phyloP scores from a whole-genome alignment of 2,113 vertebrate species.

The Caranx ignobilis region DNA sequence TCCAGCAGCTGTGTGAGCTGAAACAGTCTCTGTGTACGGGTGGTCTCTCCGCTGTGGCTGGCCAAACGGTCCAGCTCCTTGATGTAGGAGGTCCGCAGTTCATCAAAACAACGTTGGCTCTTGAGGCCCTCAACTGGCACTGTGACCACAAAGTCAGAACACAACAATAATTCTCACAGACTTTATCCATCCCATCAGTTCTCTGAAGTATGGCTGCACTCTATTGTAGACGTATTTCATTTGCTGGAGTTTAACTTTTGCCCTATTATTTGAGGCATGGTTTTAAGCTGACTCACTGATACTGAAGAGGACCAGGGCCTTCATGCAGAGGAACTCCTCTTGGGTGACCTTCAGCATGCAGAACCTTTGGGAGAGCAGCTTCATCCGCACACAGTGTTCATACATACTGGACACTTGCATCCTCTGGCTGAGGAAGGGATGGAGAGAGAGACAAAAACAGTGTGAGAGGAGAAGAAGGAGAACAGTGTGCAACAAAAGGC shows the following conservation, averaged over 20 bases:
- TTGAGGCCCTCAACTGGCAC: slow-evolving; percentile 96
- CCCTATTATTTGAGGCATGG: slow-evolving; percentile 19
- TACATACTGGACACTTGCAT: slow-evolving; percentile 98
- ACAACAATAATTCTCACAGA: slow-evolving; percentile 64
- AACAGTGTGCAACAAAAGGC: slow-evolving; percentile 21
- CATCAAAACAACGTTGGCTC: slow-evolving; percentile 94
- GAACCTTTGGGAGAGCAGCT: slow-evolving; percentile 92
- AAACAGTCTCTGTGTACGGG: slow-evolving; percentile 92
- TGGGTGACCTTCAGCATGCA: slow-evolving; percentile 93
- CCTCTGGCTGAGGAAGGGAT: slow-evolving; percentile 85
- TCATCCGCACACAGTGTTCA: slow-evolving; percentile 93
- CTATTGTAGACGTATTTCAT: slow-evolving; percentile 52
- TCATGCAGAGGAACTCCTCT: slow-evolving; percentile 98
- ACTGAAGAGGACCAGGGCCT: slow-evolving; percentile 96
- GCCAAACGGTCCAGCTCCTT: slow-evolving; percentile 96
- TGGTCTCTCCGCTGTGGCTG: slow-evolving; percentile 90
- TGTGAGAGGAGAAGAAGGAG: slow-evolving; percentile 20
- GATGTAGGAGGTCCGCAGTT: slow-evolving; percentile 97
- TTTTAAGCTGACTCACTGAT: slow-evolving; percentile 86
- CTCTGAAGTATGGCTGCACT: slow-evolving; percentile 36
- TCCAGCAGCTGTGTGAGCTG: slow-evolving; percentile 98
- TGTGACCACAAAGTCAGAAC: slow-evolving; percentile 77
- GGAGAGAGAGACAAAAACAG: neutral
- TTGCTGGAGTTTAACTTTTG: slow-evolving; percentile 19
- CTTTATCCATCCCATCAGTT: slow-evolving; percentile 59